Conservation (phyloP, 1,140 invertebrate species). For the Heliothis subflexa region DNA sequence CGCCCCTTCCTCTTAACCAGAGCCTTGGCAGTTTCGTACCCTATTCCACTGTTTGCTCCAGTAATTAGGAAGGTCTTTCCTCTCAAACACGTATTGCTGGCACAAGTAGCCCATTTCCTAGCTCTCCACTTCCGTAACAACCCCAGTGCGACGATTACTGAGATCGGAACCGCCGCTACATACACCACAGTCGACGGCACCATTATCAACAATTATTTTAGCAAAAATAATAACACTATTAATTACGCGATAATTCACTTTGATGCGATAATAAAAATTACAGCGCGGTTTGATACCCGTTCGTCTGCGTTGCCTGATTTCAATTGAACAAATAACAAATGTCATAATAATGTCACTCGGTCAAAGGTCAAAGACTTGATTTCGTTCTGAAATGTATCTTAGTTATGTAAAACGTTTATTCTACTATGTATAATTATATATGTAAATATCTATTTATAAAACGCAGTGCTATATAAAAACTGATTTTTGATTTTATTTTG, state of each 20-base stretch:
- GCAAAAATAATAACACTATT: conserved; percentile 4
- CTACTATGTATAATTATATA: not conserved
- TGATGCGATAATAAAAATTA: not conserved
- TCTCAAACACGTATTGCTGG: conserved; percentile 75
- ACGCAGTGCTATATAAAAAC: too few species aligned
- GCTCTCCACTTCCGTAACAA: conserved; percentile 80
- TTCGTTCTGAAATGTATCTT: conserved; percentile 57
- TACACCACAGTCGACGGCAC: conserved; percentile 69
- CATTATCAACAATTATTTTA: conserved; percentile 55
- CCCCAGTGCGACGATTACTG: conserved; percentile 75
- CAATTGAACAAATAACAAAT: conserved; percentile 49
- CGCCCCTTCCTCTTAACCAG: conserved; percentile 89
- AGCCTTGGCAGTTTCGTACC: conserved; percentile 90
- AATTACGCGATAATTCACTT: conserved; percentile 2
- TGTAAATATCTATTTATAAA: not conserved
- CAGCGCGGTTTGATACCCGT: not conserved
- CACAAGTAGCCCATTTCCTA: conserved; percentile 78
- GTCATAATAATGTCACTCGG: conserved; percentile 63
- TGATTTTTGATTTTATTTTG: too few species aligned
- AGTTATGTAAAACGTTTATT: not conserved
- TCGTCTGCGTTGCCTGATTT: conserved; percentile 24
- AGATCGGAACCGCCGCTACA: conserved; percentile 75
- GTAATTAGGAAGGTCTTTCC: conserved; percentile 90
- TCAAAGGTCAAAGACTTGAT: conserved; percentile 62
- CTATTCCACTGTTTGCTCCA: conserved; percentile 93